phyloP scores from a whole-genome alignment of 2,113 vertebrate genomes.

The Hymenochirus boettgeri region DNA sequence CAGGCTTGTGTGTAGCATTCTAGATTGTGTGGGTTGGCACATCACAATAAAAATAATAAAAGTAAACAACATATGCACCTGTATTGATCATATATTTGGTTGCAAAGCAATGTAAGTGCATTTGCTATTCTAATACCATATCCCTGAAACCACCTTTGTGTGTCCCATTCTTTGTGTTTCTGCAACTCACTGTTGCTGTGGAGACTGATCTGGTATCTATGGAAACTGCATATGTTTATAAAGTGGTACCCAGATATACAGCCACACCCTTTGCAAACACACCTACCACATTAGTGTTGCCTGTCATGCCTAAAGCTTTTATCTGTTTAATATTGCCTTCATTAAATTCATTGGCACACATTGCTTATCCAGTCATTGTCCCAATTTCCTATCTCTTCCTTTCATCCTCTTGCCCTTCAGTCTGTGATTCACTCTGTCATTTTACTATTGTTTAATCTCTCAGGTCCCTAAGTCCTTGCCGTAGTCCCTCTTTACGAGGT shows the following conservation, averaged over 20 bases:
- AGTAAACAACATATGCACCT: not conserved
- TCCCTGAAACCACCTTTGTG: constrained; percentile 14
- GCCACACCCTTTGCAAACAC: constrained; percentile 13
- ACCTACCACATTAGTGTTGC: not conserved
- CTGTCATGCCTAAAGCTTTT: not conserved
- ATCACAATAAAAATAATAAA: not conserved
- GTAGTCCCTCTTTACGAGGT: constrained; percentile 4
- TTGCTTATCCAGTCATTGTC: not conserved
- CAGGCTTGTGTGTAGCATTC: not conserved
- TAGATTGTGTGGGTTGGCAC: not conserved
- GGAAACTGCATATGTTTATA: constrained; percentile 94
- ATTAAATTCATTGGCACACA: not conserved
- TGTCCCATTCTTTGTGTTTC: constrained; percentile 27
- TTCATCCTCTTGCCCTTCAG: not conserved
- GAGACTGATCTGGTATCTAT: constrained; percentile 70
- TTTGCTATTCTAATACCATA: not conserved
- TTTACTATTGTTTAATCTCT: not conserved
- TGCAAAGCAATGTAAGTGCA: constrained; percentile 7
- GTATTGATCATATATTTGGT: not conserved
- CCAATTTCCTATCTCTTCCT: not conserved
- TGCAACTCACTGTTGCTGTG: constrained; percentile 57
- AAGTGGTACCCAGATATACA: constrained; percentile 41
- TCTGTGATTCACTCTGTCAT: not conserved
- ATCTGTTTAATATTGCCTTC: not conserved
- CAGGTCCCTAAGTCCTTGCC: not conserved